phyloP scores from a whole-genome alignment of 2,888 invertebrate genomes.

The Diplolepis rosae region DNA sequence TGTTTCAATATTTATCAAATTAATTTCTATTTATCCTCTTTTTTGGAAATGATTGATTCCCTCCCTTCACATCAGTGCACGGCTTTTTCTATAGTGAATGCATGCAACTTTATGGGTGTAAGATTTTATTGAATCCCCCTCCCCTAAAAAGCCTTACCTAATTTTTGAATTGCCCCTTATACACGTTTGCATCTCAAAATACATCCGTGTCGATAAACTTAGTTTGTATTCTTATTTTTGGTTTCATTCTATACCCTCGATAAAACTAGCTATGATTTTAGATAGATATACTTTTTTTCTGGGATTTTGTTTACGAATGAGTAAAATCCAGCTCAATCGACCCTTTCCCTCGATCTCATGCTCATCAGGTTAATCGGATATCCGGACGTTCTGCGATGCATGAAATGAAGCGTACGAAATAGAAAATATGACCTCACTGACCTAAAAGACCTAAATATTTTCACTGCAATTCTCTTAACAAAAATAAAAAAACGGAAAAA shows the following conservation, averaged over 20 bases:
- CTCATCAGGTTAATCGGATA: constrained; percentile 21
- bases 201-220: too few relatives aligned
- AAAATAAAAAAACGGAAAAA: neutral
- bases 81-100: too few relatives aligned
- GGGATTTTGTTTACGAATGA: constrained; percentile 1
- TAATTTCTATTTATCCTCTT: too few relatives aligned
- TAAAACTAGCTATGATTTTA: neutral
- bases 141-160: too few relatives aligned
- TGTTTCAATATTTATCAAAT: too few relatives aligned
- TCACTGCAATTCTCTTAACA: neutral
- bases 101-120: too few relatives aligned
- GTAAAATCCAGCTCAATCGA: constrained; percentile 6
- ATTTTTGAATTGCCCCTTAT: too few relatives aligned
- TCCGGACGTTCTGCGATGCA: constrained; percentile 22
- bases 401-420: constrained; percentile 15
- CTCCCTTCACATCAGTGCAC: too few relatives aligned
- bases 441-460: neutral
- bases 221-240: neutral
- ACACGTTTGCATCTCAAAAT: too few relatives aligned
- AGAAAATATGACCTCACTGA: neutral
- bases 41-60: too few relatives aligned
- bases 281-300: neutral
- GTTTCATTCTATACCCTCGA: neutral
- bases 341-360: constrained; percentile 2
- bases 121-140: too few relatives aligned